Base-by-base conservation (phyloP, 2,888 invertebrate species). In the Hydriomena furcata region DNA sequence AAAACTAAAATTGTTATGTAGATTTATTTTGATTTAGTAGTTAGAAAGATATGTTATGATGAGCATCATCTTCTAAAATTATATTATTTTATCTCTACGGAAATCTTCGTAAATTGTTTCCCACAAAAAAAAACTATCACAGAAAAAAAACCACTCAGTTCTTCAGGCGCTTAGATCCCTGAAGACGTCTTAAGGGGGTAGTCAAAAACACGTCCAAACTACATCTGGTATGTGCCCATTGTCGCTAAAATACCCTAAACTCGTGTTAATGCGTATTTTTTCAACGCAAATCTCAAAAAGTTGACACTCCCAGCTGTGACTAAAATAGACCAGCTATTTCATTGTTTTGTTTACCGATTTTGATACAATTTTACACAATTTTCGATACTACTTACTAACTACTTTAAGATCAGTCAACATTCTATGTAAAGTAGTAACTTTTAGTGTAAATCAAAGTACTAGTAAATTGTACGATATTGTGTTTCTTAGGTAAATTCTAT, bases 1-100 rank as follows among this genome's bases (percentile, higher is more conserved):
- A 74, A 75, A 74, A 76, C 65, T 69, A 62, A 74, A 55, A 71
- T 72, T 74, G 69, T 75, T 66, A 61, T 58, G 50, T 74, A 71
- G 67, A 66, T 64, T 68, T 32, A 73, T 57, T 64, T 65, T 73
- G 72, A 76, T 76, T 67, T 69, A 76, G 69, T 79, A 69, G 20
- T 10, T 30, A 21, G 12, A 76, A 72, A 76, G 73, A 78, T 78
- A 73, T 78, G 72, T 76, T 75, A 78, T 72, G 17, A 7, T 13
- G 54, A 27, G 59, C 68, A 69, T 65, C 66, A 62, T 65, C 35
- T 43, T 68, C 48, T 31, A 45, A 31, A 11, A 11, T 51, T 34
- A 23, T 32, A 41, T 45, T 20, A 36, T 32, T 17, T 17, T 17
- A 17, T 17, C 17, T 17, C n/a, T n/a, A n/a, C n/a, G n/a, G 2